phyloP scores from a whole-genome alignment of 2,888 invertebrate genomes.

The Sphaerophoria rueppellii region DNA sequence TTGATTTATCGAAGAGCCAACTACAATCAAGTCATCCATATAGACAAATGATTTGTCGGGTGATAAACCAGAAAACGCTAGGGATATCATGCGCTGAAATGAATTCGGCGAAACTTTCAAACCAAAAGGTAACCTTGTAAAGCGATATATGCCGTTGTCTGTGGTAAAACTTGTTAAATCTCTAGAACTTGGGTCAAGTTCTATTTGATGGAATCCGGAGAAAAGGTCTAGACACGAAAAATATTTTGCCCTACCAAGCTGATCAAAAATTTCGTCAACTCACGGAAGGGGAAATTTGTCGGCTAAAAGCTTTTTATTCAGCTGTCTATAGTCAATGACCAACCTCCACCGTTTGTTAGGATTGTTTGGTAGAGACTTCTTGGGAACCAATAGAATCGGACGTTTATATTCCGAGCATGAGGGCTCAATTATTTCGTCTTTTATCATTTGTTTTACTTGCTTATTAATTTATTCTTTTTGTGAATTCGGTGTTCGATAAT shows the following conservation, averaged over 20 bases:
- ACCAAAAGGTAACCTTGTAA: too few species aligned
- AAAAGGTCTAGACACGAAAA: constrained; percentile 26
- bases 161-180: too few species aligned
- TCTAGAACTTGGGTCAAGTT: constrained; percentile 16
- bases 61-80: too few species aligned
- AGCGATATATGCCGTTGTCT: too few species aligned
- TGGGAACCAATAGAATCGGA: constrained; percentile 74
- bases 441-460: too few species aligned
- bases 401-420: too few species aligned
- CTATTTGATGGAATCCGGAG: constrained; percentile 30
- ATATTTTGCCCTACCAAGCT: constrained; percentile 21
- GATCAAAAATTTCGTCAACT: constrained; percentile 33
- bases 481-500: constrained; percentile 69
- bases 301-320: not conserved
- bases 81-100: too few species aligned
- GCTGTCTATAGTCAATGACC: constrained; percentile 9
- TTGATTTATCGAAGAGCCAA: constrained; percentile 62
- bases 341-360: constrained; percentile 45
- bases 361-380: constrained; percentile 43
- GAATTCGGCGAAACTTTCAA: too few species aligned
- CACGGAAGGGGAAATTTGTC: constrained; percentile 40
- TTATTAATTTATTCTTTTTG: not conserved
- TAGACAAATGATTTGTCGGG: constrained; percentile 68
- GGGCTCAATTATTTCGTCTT: too few species aligned
- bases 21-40: constrained; percentile 75